Evolutionary conservation across 2,113 vertebrate genomes (phyloP).

Genomic region (Scalopus aquaticus): DNA sequence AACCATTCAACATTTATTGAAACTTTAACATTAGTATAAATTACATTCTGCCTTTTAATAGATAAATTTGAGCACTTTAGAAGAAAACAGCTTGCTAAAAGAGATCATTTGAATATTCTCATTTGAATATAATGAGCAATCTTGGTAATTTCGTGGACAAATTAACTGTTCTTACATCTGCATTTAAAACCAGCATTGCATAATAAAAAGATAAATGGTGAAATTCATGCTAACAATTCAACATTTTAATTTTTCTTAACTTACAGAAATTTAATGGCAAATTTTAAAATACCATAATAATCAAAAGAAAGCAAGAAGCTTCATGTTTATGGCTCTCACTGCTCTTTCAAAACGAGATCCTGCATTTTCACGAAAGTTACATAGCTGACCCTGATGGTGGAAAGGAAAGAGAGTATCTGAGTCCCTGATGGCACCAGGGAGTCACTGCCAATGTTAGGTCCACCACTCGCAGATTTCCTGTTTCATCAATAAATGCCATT

Average conservation of each 20-base stretch:
- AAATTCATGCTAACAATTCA: background rate
- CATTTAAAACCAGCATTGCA: background rate
- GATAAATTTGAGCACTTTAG: background rate
- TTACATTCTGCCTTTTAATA: background rate
- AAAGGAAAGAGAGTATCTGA: background rate
- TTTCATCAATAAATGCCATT: background rate
- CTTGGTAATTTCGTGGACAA: background rate
- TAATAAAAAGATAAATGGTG: background rate
- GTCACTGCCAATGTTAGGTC: background rate
- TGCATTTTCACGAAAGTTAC: background rate
- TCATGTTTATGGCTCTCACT: background rate
- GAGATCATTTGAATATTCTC: background rate
- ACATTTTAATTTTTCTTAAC: slow-evolving; percentile 15
- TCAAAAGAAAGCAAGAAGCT: background rate
- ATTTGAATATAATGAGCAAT: background rate
- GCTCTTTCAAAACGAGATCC: background rate
- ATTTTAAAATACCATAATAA: background rate
- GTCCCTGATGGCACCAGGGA: background rate
- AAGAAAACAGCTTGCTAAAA: background rate
- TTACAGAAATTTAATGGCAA: background rate
- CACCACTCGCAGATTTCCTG: background rate
- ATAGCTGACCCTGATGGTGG: background rate
- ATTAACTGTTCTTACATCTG: background rate
- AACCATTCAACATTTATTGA: slow-evolving; percentile 1
- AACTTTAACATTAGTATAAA: background rate